Conservation (phyloP, 2,113 vertebrate species). For the Canis aureus region DNA sequence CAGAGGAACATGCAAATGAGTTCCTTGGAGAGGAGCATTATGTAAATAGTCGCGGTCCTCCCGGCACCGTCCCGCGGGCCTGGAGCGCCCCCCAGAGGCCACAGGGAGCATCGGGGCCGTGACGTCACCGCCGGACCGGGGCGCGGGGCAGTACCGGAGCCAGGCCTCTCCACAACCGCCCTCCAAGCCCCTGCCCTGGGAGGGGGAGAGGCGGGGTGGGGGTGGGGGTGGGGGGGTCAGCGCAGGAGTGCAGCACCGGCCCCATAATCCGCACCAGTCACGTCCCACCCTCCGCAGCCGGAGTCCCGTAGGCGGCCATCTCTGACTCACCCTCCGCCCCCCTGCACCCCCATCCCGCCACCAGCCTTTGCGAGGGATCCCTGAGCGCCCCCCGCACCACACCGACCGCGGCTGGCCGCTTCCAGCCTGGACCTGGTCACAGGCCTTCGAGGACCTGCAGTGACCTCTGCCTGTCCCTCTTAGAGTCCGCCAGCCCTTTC, state of each 20-base stretch:
- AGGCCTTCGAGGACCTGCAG: too few relatives aligned
- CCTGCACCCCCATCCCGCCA: too few relatives aligned
- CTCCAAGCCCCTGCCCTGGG: too few relatives aligned
- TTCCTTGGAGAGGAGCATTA: not conserved
- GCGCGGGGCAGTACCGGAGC: rapidly evolving
- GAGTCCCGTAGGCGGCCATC: not conserved
- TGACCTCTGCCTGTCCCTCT: not conserved
- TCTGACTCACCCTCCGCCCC: not conserved
- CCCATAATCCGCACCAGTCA: not conserved
- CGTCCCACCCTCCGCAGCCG: not conserved
- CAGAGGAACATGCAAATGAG: not conserved
- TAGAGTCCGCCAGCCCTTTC: not conserved
- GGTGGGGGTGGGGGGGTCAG: too few relatives aligned
- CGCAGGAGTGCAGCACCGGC: not conserved
- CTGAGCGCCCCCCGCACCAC: not conserved
- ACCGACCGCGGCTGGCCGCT: too few relatives aligned
- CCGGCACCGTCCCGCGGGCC: not conserved
- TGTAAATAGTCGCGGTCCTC: not conserved
- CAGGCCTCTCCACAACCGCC: not conserved
- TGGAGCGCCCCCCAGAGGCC: conserved; percentile 11
- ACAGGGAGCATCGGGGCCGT: not conserved
- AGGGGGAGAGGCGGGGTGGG: too few relatives aligned
- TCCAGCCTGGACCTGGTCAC: not conserved
- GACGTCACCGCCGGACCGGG: not conserved
- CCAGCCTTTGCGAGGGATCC: not conserved